Base-by-base conservation (phyloP, 2,888 invertebrate species). In the Diaphora mendica region DNA sequence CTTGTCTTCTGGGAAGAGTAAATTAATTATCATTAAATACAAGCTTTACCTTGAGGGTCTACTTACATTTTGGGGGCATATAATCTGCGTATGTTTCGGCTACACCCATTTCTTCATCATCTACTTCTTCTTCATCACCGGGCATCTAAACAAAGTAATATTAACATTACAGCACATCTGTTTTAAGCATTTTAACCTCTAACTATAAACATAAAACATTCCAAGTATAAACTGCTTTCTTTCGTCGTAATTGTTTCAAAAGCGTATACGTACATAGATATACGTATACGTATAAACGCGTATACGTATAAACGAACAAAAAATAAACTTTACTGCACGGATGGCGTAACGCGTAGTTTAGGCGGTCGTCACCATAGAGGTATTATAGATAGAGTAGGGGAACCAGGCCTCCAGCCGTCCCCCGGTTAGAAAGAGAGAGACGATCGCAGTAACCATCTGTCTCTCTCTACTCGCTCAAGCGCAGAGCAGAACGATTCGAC, bases 41-140 rank as follows among this genome's bases (percentile, higher is more conserved):
- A 51, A 55, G n/a, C n/a, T 55, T 62, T 8, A 30, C 96, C 95
- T 96, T 55, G 23, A n/a, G 39, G n/a, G 0, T 55, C 23, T 23
- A 91, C 96, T 95, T 96, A 98, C 98, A 96, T 96, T 99, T 99
- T 1, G 98, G 97, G 1, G 99, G 99, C 98, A 99, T 99, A 91
- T 99, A 99, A 89, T 99, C 99, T 11, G 99, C 98, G 90, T 99
- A 99, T 0, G 99, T 99, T 93, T 99, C 99, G 0, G 99, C 99
- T 30, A 99, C 99, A 23, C 99, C 99, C 97, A 99, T 97, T 88
- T 99, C 99, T 89, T 99, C 99, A 82, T 99, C 99, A 79, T 99
- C 99, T 0, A 97, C 98, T 86, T 98, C 98, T 79, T 97, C 98
- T 85, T 98, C 98, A 75, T 97, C 97, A 0, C 94, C 96, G 17